Percentiles rank a stretch among this genome's conserved stretches.
Evolutionary conservation across 2,888 invertebrate genomes (phyloP).

Genomic region (Crioceris asparagi): DNA sequence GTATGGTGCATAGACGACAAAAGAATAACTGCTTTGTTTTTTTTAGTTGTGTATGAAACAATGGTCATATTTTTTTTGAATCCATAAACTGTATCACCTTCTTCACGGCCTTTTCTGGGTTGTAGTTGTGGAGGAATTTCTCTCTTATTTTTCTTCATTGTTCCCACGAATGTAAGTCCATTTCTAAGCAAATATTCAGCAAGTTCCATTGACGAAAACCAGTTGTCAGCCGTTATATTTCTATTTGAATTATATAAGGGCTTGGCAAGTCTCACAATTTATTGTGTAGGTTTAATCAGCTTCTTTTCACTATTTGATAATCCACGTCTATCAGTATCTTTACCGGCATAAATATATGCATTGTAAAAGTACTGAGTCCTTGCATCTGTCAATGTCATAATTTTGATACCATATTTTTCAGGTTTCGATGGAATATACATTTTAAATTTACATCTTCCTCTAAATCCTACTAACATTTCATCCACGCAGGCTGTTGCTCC

Average conservation of each 20-base stretch:
- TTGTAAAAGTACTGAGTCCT: conserved; percentile 19
- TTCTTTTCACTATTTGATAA: conserved; percentile 21
- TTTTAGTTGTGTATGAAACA: neutral
- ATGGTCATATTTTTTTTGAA: conserved; percentile 9
- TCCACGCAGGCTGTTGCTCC: conserved; percentile 17
- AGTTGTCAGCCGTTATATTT: conserved; percentile 28
- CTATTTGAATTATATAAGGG: conserved; percentile 22
- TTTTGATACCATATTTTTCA: conserved; percentile 28
- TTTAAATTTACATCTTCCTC: conserved; percentile 21
- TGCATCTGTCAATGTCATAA: conserved; percentile 25
- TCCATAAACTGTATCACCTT: conserved; percentile 16
- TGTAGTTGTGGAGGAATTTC: conserved; percentile 19
- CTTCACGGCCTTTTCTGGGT: conserved; percentile 11
- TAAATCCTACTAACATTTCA: conserved; percentile 24
- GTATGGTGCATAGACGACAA: conserved; percentile 7
- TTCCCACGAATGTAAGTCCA: conserved; percentile 20
- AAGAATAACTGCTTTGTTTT: conserved; percentile 7
- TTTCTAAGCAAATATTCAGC: conserved; percentile 16
- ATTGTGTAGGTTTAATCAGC: conserved; percentile 23
- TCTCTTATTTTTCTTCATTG: conserved; percentile 21
- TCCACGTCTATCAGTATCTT: conserved; percentile 22
- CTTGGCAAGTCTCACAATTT: conserved; percentile 23
- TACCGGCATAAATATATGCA: conserved; percentile 24
- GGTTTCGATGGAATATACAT: conserved; percentile 29
- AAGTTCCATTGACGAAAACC: conserved; percentile 26